Evolutionary conservation across 2,797 vertebrate species (phyloP), one percentile per base, ranked within the genome.

Genomic region (Acanthopagrus latus): DNA sequence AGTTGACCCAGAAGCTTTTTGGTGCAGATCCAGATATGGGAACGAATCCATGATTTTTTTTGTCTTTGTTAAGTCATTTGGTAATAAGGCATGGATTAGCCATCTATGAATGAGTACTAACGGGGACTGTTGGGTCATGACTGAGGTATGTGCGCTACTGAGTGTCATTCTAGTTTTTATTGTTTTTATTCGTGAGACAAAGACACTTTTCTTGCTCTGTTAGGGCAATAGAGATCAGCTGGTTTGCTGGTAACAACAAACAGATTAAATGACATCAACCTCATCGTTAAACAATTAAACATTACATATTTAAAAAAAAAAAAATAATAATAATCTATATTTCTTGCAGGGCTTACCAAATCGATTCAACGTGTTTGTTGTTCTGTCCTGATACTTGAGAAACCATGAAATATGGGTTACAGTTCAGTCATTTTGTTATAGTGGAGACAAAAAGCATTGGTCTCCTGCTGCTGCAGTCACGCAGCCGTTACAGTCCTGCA

Each of bases 401-500:
- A 7, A 54, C 57, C 27, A 20, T 17, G 27, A 27, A 20, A 1
- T 20, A 66, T 50, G 3, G 41, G 33, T 25, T 25, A 50, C 33
- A 17, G 5, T 27, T 43, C n/a, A 29, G 60, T 5, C 51, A 5
- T 50, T 62, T 50, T 46, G 55, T 54, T 20, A 12, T 23, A n/a
- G 14, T 10, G n/a, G 56, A 65, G 74, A 63, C 51, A 59, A 25
- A 56, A 29, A 3, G 59, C 55, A n/a, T 13, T 29, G 56, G 55
- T 3, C 63, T 74, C 71, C 17, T 57, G 63, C 51, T 80, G 71
- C 43, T 65, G 74, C 75, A 81, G 59, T 18, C 41, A 23, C 74
- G 64, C 80, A 74, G 82, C 80, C 60, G 73, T 51, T 14, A 7
- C 58, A 77, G 62, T 80, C 74, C 81, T 44, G 73, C 77, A 67